phyloP scores from a whole-genome alignment of 1,140 invertebrate genomes.

The Conus betulinus region DNA sequence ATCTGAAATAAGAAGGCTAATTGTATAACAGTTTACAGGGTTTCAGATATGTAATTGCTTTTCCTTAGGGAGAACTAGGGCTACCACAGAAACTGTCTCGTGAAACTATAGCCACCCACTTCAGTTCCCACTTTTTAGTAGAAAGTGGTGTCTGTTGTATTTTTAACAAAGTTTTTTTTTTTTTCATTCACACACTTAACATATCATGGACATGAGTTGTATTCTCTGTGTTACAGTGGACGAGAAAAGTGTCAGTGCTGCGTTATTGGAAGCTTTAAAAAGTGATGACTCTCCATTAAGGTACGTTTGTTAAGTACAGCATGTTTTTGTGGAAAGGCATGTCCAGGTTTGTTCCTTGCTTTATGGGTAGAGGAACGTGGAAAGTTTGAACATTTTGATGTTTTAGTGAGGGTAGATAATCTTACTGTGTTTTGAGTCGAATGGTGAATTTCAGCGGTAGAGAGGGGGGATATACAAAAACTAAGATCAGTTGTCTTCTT shows the following conservation, averaged over 20 bases:
- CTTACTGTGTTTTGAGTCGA: no score
- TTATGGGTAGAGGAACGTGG: no score
- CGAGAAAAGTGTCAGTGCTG: conserved; percentile 74
- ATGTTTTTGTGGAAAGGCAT: no score
- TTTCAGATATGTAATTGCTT: neutral
- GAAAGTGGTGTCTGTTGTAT: neutral
- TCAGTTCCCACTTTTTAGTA: neutral
- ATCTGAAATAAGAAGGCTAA: no score
- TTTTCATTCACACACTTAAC: neutral
- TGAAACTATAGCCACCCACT: neutral
- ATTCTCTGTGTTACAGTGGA: conserved; percentile 65
- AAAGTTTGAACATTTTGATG: no score
- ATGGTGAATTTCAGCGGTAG: no score
- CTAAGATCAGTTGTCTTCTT: no score
- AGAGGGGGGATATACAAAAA: no score
- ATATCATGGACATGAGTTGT: no score
- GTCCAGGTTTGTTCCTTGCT: no score
- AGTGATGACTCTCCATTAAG: conserved; percentile 71
- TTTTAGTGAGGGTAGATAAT: no score
- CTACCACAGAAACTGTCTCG: neutral
- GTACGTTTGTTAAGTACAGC: conserved; percentile 39
- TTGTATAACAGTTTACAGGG: no score
- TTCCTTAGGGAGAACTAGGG: neutral
- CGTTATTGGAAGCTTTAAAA: conserved; percentile 69
- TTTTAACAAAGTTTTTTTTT: conserved; percentile 11